Percentiles rank a stretch among this genome's conserved stretches.
These are phyloP conservation scores for Myotis daubentonii DNA, from an alignment of 2,797 vertebrate genomes.

Conservation along the genomic window DNA sequence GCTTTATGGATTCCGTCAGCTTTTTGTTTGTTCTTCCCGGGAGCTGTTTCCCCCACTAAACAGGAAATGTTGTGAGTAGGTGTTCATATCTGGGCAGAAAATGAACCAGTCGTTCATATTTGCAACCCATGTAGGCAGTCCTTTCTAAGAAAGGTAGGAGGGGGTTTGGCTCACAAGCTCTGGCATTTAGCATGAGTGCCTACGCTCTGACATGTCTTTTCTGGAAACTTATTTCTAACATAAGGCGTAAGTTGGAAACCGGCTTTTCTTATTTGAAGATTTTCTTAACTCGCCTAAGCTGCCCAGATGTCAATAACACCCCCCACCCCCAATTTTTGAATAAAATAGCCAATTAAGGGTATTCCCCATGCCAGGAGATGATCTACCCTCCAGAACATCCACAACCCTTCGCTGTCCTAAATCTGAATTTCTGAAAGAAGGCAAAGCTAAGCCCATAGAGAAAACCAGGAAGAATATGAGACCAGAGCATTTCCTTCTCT, in stretches of 20 bases:
- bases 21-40: background rate
- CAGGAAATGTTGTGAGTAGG: background rate
- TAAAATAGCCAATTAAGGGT: conserved; percentile 48
- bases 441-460: conserved; percentile 31
- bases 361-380: conserved; percentile 69
- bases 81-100: background rate
- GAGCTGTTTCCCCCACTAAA: background rate
- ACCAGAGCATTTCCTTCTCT: background rate
- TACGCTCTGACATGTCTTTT: conserved; percentile 56
- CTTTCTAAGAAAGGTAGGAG: conserved; percentile 36
- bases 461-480: background rate
- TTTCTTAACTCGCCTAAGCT: conserved; percentile 48
- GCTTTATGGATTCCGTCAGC: background rate
- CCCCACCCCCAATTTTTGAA: background rate
- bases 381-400: conserved; percentile 67
- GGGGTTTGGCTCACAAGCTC: background rate
- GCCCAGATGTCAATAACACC: conserved; percentile 61
- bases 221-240: conserved; percentile 20
- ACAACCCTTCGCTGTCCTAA: conserved; percentile 39
- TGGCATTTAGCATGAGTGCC: conserved; percentile 7
- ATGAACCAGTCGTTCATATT: background rate
- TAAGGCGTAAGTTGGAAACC: conserved; percentile 17
- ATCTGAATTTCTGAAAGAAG: conserved; percentile 55
- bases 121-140: background rate
- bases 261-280: conserved; percentile 53